Base-by-base conservation (phyloP, 2,888 invertebrate species). In the Microplitis manilae region DNA sequence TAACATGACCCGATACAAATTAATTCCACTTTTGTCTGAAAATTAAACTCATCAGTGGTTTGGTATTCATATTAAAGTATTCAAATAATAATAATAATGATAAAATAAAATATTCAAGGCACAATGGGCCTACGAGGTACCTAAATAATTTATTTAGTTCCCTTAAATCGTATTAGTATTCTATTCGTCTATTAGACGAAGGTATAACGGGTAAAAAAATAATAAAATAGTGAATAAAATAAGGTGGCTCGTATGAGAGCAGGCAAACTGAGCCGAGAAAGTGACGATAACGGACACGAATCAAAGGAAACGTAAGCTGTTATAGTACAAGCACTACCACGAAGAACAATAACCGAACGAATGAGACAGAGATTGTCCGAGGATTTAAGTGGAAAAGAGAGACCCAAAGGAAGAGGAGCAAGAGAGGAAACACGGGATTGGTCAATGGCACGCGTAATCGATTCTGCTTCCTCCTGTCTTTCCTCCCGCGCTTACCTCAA, bases 391-490 rank as follows among this genome's bases (percentile, higher is more conserved):
- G 50, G 8, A 9, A 5, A 5, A 50, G 50, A 8, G 50, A 50
- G 50, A 50, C 50, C 50, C 50, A 13, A 2, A 13, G 50, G 13
- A 13, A 13, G 13, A 50, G 50, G 13, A 13, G 50, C 8, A 13
- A 8, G 13, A 50, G 50, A 50, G 50, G 50, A 50, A 50, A 50
- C 50, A 50, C 50, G 76, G 78, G 82, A 84, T 82, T 84, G 84
- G 84, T 83, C 83, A 83, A 84, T 82, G 82, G 84, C 83, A 84
- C 84, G 84, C 82, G 83, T 83, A 83, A 84, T 83, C 83, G 82
- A 82, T 82, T 78, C 81, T 82, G 75, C 76, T 77, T 79, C 50
- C 64, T 50, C 30, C 64, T 50, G 39, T 39, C 20, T 39, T 62
- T 50, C 50, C 50, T 50, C 50, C 50, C 50, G 9, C 50, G 50